Percentiles rank a stretch among this genome's conserved stretches.
Evolutionary conservation across 2,113 vertebrate genomes (phyloP).

Genomic region (Pteropus alecto): DNA sequence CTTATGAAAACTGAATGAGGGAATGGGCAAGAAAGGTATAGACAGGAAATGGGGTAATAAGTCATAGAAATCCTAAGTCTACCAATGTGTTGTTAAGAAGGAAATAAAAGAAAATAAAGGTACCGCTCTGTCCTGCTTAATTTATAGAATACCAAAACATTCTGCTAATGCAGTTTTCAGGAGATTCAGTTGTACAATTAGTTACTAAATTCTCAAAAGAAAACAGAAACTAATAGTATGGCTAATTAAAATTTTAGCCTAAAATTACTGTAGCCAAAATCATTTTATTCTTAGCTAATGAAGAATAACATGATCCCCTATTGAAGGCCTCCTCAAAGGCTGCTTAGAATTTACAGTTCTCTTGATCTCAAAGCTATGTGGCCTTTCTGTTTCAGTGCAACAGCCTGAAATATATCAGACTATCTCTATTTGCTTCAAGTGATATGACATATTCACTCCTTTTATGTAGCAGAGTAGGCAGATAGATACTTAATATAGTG

Average conservation of each 20-base stretch:
- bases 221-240: neutral
- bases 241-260: constrained; percentile 27
- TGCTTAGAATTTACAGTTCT: neutral
- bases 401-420: neutral
- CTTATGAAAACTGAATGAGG: constrained; percentile 25
- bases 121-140: neutral
- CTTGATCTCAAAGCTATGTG: neutral
- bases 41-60: constrained; percentile 60
- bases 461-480: neutral
- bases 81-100: constrained; percentile 2
- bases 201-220: constrained; percentile 12
- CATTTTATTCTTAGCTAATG: constrained; percentile 36
- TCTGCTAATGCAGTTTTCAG: neutral
- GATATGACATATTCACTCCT: neutral
- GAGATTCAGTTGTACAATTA: neutral
- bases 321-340: neutral
- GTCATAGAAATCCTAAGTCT: neutral
- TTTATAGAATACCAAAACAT: neutral
- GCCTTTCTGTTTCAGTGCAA: neutral
- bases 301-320: neutral
- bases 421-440: neutral
- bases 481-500: neutral
- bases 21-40: constrained; percentile 20
- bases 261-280: constrained; percentile 1
- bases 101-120: constrained; percentile 15